These are phyloP conservation scores for Nansenia antarctica DNA, from an alignment of 2,113 vertebrate genomes.

Conservation along the genomic window DNA sequence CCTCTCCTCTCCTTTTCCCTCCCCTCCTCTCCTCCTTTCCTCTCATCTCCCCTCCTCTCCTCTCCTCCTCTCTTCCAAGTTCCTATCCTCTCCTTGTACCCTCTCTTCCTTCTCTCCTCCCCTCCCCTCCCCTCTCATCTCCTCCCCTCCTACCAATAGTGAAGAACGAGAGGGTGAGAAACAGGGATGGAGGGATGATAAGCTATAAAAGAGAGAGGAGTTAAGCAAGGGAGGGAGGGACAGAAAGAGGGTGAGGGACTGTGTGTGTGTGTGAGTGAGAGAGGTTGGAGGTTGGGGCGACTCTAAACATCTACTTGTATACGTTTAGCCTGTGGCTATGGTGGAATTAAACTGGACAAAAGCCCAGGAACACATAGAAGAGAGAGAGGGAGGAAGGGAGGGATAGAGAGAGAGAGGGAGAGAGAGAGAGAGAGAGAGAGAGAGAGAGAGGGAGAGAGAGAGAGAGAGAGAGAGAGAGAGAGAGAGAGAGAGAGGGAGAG, in stretches of 20 bases:
- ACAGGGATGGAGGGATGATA: no score
- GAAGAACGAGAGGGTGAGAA: no score
- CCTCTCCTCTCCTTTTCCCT: background rate
- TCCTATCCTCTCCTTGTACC: background rate
- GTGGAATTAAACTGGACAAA: constrained; percentile 63
- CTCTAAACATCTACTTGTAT: no score
- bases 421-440: constrained; percentile 22
- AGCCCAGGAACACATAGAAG: constrained; percentile 42
- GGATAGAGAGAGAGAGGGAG: background rate
- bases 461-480: background rate
- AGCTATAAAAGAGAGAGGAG: no score
- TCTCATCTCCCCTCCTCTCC: background rate
- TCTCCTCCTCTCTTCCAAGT: background rate
- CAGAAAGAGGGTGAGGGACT: constrained; percentile 42
- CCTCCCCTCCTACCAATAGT: background rate
- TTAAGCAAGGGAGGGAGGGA: background rate
- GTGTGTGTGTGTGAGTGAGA: no score
- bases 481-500: background rate
- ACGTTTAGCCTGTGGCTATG: constrained; percentile 46
- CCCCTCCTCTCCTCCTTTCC: background rate
- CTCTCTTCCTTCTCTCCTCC: background rate
- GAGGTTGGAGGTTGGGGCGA: no score
- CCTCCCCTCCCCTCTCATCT: background rate
- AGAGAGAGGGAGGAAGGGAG: constrained; percentile 1
- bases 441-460: constrained; percentile 32